phyloP scores from a whole-genome alignment of 2,888 invertebrate genomes.

The Oligia fasciuncula region DNA sequence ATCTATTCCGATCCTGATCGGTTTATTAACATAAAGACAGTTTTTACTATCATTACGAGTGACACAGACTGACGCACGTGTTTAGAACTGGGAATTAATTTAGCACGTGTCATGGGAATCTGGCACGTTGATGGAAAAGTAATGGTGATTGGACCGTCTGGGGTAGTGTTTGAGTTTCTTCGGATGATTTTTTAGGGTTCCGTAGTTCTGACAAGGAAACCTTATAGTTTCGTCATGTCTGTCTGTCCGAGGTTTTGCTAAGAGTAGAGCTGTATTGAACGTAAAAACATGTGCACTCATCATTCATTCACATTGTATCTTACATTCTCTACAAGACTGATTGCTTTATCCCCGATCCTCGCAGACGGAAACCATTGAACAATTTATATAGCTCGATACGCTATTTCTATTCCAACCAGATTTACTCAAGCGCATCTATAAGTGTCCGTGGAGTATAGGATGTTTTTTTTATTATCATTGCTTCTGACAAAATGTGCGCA shows the following conservation, averaged over 20 bases:
- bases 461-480: slow-evolving; percentile 57
- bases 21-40: slow-evolving; percentile 32
- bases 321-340: slow-evolving; percentile 8
- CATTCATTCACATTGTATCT: background rate
- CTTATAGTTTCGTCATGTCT: no score
- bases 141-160: slow-evolving; percentile 49
- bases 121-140: slow-evolving; percentile 46
- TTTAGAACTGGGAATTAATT: slow-evolving; percentile 55
- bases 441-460: slow-evolving; percentile 32
- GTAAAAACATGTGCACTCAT: background rate
- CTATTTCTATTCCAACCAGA: slow-evolving; percentile 47
- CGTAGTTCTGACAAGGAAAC: no score
- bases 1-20: slow-evolving; percentile 21
- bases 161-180: slow-evolving; percentile 8
- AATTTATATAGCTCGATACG: slow-evolving; percentile 25
- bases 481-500: slow-evolving; percentile 51
- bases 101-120: slow-evolving; percentile 56
- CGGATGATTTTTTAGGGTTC: background rate
- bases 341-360: background rate
- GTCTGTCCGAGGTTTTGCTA: no score
- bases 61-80: slow-evolving; percentile 58
- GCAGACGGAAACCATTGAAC: slow-evolving; percentile 13
- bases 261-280: background rate
- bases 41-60: slow-evolving; percentile 61
- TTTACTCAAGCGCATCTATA: slow-evolving; percentile 35